Evolutionary conservation across 2,888 invertebrate species (phyloP), one percentile per base, ranked within the genome.

Genomic region (Tenthredo scrophulariae): DNA sequence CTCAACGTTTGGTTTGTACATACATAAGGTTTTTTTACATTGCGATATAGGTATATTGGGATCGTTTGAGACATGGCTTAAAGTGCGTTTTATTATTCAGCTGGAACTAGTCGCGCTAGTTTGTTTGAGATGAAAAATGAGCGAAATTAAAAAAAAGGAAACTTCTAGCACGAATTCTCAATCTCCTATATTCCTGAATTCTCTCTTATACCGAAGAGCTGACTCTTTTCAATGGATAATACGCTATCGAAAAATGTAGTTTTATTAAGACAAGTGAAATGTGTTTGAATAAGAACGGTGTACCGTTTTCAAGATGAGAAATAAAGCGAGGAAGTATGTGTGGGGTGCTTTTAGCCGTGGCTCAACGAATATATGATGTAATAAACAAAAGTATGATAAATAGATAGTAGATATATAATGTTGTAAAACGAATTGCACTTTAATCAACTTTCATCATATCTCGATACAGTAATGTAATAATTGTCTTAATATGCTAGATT

Each of bases 401-500:
- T 58, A 84, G 10, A 77, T 50, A 29, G 43, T 40, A 65, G 15
- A 43, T 65, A 18, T 82, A 26, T 84, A 84, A 84, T 65, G 84
- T 43, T 85, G 83, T 87, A 89, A 89, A 88, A 87, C 84, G 88
- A 89, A 87, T 88, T 87, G 88, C 87, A 88, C 88, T 88, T 88
- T 87, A 87, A 87, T 88, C 84, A 84, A 86, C 86, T 87, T 85
- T 87, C 85, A 85, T 84, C 86, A 85, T 87, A 87, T 86, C 87
- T 75, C 88, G 86, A 86, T 84, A 87, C 58, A 79, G 29, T 62
- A 62, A 62, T 82, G 22, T 22, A 65, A 43, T 82, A 65, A 65
- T 65, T 82, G 37, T 82, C 82, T 65, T 82, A 29, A 70, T 37
- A 82, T 40, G 43, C 2, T 82, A 82, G 58, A 82, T 82, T 80